phyloP scores from a whole-genome alignment of 2,797 vertebrate species.

The Gymnocypris eckloni region DNA sequence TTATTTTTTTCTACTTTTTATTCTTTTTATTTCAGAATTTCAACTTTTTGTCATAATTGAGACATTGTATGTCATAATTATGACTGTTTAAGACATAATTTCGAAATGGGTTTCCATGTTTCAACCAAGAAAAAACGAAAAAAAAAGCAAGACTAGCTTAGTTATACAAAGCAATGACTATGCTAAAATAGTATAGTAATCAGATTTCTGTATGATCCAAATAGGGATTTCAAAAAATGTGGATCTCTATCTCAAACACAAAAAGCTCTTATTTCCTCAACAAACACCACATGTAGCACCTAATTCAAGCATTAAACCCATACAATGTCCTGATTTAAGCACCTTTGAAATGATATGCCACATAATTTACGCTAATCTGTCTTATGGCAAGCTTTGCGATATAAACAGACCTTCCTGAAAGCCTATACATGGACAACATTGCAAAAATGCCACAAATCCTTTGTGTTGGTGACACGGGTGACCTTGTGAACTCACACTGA shows the following conservation, averaged over 20 bases:
- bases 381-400: constrained; percentile 61
- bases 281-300: constrained; percentile 61
- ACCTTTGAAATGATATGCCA: constrained; percentile 67
- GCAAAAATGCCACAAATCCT: constrained; percentile 68
- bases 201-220: background rate
- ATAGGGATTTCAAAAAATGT: background rate
- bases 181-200: background rate
- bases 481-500: constrained; percentile 68
- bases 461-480: constrained; percentile 68
- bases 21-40: background rate
- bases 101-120: background rate
- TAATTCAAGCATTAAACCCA: constrained; percentile 66
- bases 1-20: no score
- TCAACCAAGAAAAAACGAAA: background rate
- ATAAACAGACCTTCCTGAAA: constrained; percentile 74
- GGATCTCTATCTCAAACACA: constrained; percentile 49
- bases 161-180: background rate
- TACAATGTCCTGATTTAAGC: constrained; percentile 63
- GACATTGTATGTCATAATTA: background rate
- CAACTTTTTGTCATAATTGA: background rate
- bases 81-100: background rate
- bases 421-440: constrained; percentile 66
- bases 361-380: constrained; percentile 65
- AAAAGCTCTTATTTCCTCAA: constrained; percentile 57
- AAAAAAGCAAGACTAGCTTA: background rate